Conservation (phyloP, 2,888 invertebrate genomes). For the Rosalia funebris region DNA sequence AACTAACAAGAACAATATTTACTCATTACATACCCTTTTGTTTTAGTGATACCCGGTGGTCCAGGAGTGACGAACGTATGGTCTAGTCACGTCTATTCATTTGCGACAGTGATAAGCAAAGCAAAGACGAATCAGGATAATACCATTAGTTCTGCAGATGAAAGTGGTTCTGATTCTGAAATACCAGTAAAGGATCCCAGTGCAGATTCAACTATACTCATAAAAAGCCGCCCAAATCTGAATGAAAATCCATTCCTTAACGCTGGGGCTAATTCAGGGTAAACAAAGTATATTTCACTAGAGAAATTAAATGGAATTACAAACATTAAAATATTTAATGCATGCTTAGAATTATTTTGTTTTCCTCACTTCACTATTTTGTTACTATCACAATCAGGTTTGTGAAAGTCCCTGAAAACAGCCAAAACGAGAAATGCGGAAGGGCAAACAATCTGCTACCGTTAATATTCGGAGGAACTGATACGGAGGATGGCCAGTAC, state of each 20-base stretch:
- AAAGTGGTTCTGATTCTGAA: conserved; percentile 28
- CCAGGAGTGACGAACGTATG: conserved; percentile 46
- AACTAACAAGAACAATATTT: no score
- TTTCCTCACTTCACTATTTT: no score
- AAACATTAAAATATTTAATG: no score
- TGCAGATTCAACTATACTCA: background rate
- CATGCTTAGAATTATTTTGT: no score
- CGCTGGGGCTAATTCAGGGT: background rate
- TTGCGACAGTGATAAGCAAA: conserved; percentile 13
- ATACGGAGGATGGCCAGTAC: conserved; percentile 48
- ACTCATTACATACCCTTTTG: no score
- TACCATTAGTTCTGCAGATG: conserved; percentile 13
- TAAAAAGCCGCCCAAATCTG: background rate
- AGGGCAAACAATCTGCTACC: conserved; percentile 41
- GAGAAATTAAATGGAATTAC: no score
- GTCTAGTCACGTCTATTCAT: conserved; percentile 36
- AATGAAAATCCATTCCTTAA: conserved; percentile 14
- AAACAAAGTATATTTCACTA: no score
- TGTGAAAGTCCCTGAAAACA: conserved; percentile 1
- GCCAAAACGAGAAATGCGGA: conserved; percentile 43
- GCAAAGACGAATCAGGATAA: conserved; percentile 6
- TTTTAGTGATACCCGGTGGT: conserved; percentile 42
- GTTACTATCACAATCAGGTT: no score
- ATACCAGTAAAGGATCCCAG: conserved; percentile 36
- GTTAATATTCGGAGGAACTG: conserved; percentile 51